Conservation (phyloP, 2,797 vertebrate species). For the Meda fulgida region DNA sequence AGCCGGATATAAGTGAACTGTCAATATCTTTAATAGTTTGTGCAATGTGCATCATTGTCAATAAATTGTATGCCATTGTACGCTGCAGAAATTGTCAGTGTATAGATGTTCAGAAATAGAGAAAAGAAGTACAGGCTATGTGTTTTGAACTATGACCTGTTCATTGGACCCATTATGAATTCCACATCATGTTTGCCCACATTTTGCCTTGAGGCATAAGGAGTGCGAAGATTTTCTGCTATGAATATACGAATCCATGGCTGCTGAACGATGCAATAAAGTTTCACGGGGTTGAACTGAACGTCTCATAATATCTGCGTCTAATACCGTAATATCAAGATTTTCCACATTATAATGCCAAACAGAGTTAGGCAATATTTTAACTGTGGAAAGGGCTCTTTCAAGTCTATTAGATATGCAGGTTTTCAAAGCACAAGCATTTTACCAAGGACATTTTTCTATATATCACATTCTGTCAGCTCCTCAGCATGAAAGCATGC, state of each 20-base stretch:
- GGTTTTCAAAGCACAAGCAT: constrained; percentile 8
- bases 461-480: constrained; percentile 22
- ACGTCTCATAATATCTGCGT: constrained; percentile 18
- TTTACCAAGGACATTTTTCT: background rate
- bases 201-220: constrained; percentile 30
- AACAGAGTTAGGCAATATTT: constrained; percentile 6
- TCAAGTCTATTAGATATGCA: constrained; percentile 25
- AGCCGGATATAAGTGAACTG: constrained; percentile 4
- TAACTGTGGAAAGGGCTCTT: background rate
- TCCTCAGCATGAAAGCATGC: background rate
- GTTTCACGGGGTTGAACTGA: constrained; percentile 10
- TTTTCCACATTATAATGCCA: constrained; percentile 34
- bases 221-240: background rate
- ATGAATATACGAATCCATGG: background rate
- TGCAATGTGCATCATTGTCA: constrained; percentile 16
- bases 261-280: constrained; percentile 9
- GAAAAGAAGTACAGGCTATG: constrained; percentile 21
- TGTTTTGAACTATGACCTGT: constrained; percentile 27
- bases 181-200: constrained; percentile 35
- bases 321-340: constrained; percentile 22
- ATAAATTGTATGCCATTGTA: constrained; percentile 1
- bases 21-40: constrained; percentile 36
- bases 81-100: background rate
- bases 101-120: constrained; percentile 15
- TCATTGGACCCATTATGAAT: constrained; percentile 25